Percentiles rank a stretch among this genome's conserved stretches.
Conservation (phyloP, 2,797 vertebrate species). For the Xiphophorus birchmanni region DNA sequence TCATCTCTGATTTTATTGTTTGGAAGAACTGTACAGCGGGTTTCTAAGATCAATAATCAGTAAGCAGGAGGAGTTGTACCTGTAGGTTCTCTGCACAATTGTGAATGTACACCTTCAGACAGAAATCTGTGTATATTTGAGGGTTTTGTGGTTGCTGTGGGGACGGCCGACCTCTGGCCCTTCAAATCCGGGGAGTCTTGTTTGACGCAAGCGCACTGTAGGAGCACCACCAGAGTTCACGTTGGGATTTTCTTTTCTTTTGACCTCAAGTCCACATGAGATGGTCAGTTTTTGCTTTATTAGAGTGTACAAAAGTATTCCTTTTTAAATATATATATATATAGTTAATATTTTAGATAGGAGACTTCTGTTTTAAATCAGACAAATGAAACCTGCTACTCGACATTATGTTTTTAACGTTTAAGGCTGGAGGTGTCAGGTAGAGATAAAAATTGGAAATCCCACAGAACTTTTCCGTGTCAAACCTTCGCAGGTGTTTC, state of each 20-base stretch:
- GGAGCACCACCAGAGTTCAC: not conserved
- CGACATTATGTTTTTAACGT: not conserved
- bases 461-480: not conserved
- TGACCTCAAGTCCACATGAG: not conserved
- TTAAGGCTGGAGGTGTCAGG: not conserved
- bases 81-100: slow-evolving; percentile 46
- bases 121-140: slow-evolving; percentile 38
- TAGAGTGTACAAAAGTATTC: not conserved
- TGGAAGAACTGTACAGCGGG: slow-evolving; percentile 44
- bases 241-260: not conserved
- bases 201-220: not conserved
- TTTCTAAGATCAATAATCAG: slow-evolving; percentile 30
- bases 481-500: not conserved
- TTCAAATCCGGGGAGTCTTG: not conserved
- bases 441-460: not conserved
- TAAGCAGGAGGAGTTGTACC: slow-evolving; percentile 29
- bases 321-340: not conserved
- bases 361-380: not conserved
- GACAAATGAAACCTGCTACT: not conserved
- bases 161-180: slow-evolving; percentile 62
- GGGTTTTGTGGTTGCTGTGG: slow-evolving; percentile 74
- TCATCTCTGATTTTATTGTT: slow-evolving; percentile 44
- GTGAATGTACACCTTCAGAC: slow-evolving; percentile 68
- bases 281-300: not conserved
- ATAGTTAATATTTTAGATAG: slow-evolving; percentile 2